These are phyloP conservation scores for Lepilemur ruficaudatus DNA, from an alignment of 2,797 vertebrate species.

Conservation along the genomic window DNA sequence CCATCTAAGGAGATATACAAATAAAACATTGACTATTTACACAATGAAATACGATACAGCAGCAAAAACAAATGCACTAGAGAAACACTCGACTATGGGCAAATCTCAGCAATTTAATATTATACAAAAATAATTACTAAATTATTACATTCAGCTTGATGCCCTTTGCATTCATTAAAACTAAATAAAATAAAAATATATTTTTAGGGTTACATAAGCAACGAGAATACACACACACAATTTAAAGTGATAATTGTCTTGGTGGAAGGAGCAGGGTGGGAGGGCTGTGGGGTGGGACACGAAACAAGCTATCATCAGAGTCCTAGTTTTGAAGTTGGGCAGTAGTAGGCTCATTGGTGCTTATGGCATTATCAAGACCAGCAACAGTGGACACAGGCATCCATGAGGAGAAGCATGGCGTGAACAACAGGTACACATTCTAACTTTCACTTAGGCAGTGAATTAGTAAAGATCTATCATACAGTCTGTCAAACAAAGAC, in stretches of 20 bases:
- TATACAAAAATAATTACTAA: not conserved
- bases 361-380: not conserved
- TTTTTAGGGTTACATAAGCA: not conserved
- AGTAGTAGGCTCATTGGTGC: not conserved
- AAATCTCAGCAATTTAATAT: not conserved
- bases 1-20: not conserved
- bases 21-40: not conserved
- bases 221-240: not conserved
- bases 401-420: not conserved
- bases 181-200: not conserved
- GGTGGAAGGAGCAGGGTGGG: not conserved
- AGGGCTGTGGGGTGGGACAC: not conserved
- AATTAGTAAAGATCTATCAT: not conserved
- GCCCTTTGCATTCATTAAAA: not conserved
- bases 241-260: not conserved
- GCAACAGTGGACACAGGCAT: accelerated
- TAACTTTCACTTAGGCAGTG: not conserved
- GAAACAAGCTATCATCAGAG: not conserved
- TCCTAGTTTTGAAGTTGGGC: not conserved
- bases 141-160: not conserved
- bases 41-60: not conserved
- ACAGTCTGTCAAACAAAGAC: not conserved
- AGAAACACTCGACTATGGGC: not conserved
- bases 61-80: not conserved
- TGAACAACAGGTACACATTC: not conserved